Percentiles rank a stretch among this genome's conserved stretches.
Evolutionary conservation across 2,888 invertebrate genomes (phyloP).

Genomic region (Metallyticus violacea): DNA sequence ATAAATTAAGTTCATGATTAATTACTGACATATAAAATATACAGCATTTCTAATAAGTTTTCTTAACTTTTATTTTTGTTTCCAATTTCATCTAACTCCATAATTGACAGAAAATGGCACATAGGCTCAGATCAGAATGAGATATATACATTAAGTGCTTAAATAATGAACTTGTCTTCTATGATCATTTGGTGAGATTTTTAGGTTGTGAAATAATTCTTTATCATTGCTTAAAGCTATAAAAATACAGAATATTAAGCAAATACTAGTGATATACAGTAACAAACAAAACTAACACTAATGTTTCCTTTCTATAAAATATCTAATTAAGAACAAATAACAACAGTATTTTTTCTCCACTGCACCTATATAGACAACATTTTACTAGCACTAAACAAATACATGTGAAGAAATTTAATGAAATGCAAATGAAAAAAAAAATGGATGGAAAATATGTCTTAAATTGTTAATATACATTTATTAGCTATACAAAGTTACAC

Average conservation of each 20-base stretch:
- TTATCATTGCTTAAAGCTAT: background rate
- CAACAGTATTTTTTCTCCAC: background rate
- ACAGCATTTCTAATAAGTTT: background rate
- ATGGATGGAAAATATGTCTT: background rate
- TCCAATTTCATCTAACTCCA: background rate
- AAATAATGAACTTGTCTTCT: background rate
- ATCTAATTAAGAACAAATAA: background rate
- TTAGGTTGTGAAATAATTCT: background rate
- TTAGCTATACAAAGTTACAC: background rate
- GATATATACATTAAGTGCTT: background rate
- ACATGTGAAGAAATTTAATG: background rate
- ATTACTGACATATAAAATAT: background rate
- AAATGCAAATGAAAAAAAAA: background rate
- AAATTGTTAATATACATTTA: background rate
- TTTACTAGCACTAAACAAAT: background rate
- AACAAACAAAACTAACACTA: background rate
- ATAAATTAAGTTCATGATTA: background rate
- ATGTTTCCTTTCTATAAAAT: background rate
- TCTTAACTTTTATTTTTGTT: background rate
- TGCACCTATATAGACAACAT: background rate
- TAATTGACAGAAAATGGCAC: background rate
- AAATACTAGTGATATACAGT: background rate
- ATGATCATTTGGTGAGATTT: background rate
- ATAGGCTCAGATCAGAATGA: background rate
- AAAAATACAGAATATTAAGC: background rate